Percentiles rank a stretch among this genome's conserved stretches.
Conservation (phyloP, 2,113 vertebrate species). For the Odocoileus hemionus region DNA sequence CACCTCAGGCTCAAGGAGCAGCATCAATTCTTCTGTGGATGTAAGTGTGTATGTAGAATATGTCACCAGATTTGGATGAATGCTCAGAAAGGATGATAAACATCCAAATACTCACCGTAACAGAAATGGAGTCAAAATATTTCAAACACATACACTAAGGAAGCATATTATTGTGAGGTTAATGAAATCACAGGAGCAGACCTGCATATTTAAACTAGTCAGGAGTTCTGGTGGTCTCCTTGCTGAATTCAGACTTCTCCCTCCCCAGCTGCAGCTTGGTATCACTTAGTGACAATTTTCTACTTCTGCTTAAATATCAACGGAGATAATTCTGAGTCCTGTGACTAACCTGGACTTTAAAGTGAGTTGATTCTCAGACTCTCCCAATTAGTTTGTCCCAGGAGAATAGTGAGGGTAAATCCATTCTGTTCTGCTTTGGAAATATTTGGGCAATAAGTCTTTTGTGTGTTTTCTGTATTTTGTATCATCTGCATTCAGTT, state of each 20-base stretch:
- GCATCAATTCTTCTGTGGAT: constrained; percentile 88
- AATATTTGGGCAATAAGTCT: neutral
- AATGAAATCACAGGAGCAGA: neutral
- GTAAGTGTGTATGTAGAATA: constrained; percentile 81
- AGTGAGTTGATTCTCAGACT: neutral
- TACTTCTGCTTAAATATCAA: neutral
- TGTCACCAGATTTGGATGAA: neutral
- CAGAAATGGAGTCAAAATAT: neutral
- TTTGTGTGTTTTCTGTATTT: neutral
- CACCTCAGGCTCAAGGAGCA: constrained; percentile 93
- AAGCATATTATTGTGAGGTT: neutral
- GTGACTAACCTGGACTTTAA: neutral
- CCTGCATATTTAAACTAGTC: neutral
- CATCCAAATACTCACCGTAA: neutral
- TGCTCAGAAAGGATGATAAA: neutral
- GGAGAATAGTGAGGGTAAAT: neutral
- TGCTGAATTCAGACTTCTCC: neutral
- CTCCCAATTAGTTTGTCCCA: neutral
- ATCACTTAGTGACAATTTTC: neutral
- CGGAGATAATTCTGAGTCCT: neutral
- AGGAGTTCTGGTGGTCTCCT: neutral
- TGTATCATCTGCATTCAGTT: neutral
- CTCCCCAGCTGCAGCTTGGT: neutral
- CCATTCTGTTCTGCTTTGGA: constrained; percentile 19
- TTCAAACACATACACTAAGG: neutral